Evolutionary conservation across 2,888 invertebrate genomes (phyloP).

Genomic region (Sinohyriopsis cumingii): DNA sequence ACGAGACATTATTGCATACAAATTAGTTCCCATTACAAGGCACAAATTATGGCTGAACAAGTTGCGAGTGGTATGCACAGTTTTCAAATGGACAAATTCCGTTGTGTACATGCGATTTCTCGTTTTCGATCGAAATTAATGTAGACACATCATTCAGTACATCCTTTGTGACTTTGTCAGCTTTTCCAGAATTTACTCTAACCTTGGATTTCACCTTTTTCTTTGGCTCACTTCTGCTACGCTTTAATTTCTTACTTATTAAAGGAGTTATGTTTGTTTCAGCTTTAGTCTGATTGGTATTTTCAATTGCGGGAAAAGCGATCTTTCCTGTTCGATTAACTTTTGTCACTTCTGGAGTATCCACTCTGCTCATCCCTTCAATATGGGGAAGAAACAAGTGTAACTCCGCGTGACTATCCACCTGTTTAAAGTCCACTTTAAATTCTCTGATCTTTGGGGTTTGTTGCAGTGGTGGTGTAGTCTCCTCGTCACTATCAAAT

Average conservation of each 20-base stretch:
- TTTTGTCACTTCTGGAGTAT: conserved; percentile 23
- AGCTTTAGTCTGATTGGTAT: conserved; percentile 17
- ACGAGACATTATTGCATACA: too few relatives aligned
- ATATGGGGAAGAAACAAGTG: conserved; percentile 50
- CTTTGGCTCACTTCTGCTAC: conserved; percentile 12
- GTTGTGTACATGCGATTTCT: conserved; percentile 23
- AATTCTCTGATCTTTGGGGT: conserved; percentile 14
- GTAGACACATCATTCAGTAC: conserved; percentile 49
- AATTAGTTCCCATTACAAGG: too few relatives aligned
- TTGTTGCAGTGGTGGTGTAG: conserved; percentile 8
- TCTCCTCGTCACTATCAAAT: too few relatives aligned
- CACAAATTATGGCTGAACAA: too few relatives aligned
- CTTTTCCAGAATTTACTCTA: conserved; percentile 27
- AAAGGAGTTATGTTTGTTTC: conserved; percentile 17
- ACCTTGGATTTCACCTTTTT: conserved; percentile 26
- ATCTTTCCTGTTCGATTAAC: conserved; percentile 9
- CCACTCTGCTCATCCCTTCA: conserved; percentile 24
- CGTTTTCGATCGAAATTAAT: conserved; percentile 41
- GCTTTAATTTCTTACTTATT: conserved; percentile 17
- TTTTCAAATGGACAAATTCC: conserved; percentile 45
- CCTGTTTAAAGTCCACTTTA: conserved; percentile 45
- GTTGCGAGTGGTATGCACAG: conserved; percentile 33
- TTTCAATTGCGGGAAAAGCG: conserved; percentile 29
- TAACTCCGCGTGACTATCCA: conserved; percentile 43
- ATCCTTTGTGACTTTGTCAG: conserved; percentile 37